Evolutionary conservation across 2,888 invertebrate species (phyloP).

Genomic region (Frankliniella intonsa): DNA sequence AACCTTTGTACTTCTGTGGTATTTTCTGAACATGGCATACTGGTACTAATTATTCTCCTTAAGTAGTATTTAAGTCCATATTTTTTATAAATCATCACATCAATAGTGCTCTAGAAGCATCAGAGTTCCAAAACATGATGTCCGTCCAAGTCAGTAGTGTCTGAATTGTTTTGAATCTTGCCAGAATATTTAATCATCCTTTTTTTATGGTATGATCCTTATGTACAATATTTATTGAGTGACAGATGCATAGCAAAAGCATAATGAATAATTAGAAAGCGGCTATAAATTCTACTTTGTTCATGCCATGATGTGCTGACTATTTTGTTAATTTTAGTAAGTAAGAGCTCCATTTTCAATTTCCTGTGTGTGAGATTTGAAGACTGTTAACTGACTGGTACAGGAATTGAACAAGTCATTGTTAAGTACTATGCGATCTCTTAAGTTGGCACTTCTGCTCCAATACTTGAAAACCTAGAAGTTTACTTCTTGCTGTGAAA

Average conservation of each 20-base stretch:
- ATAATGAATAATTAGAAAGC: neutral
- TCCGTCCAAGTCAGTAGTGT: neutral
- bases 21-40: too few species aligned
- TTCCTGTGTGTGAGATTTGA: conserved; percentile 4
- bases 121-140: too few species aligned
- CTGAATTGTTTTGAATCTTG: neutral
- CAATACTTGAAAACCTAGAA: too few species aligned
- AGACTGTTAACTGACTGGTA: neutral
- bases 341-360: neutral
- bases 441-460: neutral
- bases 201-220: neutral
- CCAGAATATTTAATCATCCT: neutral
- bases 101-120: too few species aligned
- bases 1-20: too few species aligned
- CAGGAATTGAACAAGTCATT: neutral
- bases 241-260: neutral
- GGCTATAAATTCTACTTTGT: neutral
- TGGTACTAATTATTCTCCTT: too few species aligned
- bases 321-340: neutral
- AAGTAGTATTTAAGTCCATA: too few species aligned
- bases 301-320: neutral
- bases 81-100: too few species aligned
- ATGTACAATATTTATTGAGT: neutral
- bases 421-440: neutral
- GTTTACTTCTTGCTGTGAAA: too few species aligned